Conservation (phyloP, 1,140 invertebrate species). For the Colletes latitarsis region DNA sequence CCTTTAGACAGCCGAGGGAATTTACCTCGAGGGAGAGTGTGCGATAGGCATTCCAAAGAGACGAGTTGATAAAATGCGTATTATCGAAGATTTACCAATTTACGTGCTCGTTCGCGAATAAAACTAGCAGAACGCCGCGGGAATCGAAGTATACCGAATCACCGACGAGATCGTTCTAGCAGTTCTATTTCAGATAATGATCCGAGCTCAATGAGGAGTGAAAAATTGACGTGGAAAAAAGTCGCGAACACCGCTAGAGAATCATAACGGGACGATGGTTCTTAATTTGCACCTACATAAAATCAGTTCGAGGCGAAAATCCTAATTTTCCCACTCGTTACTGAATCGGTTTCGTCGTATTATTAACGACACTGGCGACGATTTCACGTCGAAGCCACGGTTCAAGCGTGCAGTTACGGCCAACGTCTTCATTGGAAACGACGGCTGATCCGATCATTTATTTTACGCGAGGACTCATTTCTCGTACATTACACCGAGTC, state of each 20-base stretch:
- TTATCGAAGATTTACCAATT: conserved; percentile 32
- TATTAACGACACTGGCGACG: conserved; percentile 15
- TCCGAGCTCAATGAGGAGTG: too few species aligned
- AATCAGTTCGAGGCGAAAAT: neutral
- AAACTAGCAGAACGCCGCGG: neutral
- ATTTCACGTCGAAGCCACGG: too few species aligned
- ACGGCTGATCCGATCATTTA: conserved; percentile 63
- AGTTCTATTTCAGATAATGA: neutral
- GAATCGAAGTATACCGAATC: neutral
- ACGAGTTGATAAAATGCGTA: conserved; percentile 51
- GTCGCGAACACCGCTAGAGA: neutral
- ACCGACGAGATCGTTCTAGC: neutral
- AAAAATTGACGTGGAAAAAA: neutral
- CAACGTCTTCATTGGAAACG: conserved; percentile 47
- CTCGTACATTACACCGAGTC: conserved; percentile 54
- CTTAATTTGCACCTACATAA: too few species aligned
- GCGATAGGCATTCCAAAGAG: conserved; percentile 48
- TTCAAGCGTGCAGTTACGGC: neutral
- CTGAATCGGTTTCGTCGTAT: conserved; percentile 33
- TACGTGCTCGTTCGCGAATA: conserved; percentile 3
- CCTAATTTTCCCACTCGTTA: conserved; percentile 28
- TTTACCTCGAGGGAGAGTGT: conserved; percentile 34
- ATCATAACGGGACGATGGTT: neutral
- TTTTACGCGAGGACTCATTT: conserved; percentile 62
- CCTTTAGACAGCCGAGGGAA: conserved; percentile 55